Conservation (phyloP, 2,113 vertebrate genomes). For the Ancistrus triradiatus region DNA sequence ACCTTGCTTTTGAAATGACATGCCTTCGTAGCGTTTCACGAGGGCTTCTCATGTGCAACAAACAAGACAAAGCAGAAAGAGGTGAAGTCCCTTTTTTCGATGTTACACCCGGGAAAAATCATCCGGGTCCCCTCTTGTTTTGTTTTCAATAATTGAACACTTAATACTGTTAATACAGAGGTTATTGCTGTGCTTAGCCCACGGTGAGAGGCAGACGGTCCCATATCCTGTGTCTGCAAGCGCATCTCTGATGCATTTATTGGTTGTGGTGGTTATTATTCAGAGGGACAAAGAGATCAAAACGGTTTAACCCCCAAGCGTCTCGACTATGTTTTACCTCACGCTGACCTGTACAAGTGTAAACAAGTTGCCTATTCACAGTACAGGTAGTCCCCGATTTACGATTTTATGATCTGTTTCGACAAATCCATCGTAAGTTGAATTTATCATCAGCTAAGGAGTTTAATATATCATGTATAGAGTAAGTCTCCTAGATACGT, state of each 20-base stretch:
- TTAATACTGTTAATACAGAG: slow-evolving; percentile 40
- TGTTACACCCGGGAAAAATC: slow-evolving; percentile 25
- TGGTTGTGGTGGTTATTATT: not conserved
- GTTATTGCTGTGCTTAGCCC: slow-evolving; percentile 34
- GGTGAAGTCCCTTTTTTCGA: slow-evolving; percentile 35
- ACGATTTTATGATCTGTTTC: no score
- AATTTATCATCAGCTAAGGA: no score
- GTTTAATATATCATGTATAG: no score
- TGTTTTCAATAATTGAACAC: slow-evolving; percentile 42
- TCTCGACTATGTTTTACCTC: no score
- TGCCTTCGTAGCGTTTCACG: slow-evolving; percentile 79
- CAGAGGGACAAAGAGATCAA: not conserved
- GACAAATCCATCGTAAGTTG: no score
- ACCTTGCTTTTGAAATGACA: slow-evolving; percentile 83
- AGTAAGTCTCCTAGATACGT: no score
- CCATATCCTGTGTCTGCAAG: slow-evolving; percentile 32
- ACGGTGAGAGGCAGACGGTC: slow-evolving; percentile 6
- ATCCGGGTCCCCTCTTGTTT: slow-evolving; percentile 18
- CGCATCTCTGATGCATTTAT: slow-evolving; percentile 10
- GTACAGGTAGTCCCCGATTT: no score
- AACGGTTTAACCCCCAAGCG: no score
- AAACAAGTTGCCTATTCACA: no score
- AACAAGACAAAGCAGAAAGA: slow-evolving; percentile 47
- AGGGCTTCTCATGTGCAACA: slow-evolving; percentile 48
- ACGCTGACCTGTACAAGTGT: no score